These are phyloP conservation scores for Conger conger DNA, from an alignment of 2,113 vertebrate species.

Conservation along the genomic window DNA sequence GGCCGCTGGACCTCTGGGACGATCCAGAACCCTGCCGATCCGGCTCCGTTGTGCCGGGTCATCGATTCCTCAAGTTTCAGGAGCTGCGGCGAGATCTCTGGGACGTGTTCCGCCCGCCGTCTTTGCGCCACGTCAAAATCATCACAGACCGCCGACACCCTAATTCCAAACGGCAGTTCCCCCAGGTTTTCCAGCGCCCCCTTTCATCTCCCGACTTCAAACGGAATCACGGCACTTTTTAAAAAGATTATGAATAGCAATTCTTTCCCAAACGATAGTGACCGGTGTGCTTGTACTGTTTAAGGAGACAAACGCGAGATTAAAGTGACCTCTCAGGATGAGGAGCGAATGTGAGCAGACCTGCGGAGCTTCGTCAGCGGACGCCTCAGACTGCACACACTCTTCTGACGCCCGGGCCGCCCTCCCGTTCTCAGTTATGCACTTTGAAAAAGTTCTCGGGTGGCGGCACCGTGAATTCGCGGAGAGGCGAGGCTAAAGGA, in stretches of 20 bases:
- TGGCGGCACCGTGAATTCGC: neutral
- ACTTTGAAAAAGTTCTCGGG: neutral
- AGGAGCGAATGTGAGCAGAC: conserved; percentile 56
- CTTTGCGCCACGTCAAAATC: neutral
- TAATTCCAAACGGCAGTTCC: conserved; percentile 62
- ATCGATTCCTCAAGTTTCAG: conserved; percentile 5
- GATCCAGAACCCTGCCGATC: too few species aligned
- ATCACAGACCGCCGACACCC: conserved; percentile 12
- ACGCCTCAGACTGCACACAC: neutral
- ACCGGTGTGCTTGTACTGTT: conserved; percentile 69
- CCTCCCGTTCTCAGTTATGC: neutral
- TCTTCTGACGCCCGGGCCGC: neutral
- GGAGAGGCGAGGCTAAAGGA: neutral
- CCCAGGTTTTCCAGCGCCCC: conserved; percentile 41
- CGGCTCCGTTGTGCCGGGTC: conserved; percentile 12
- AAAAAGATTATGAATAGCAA: conserved; percentile 66
- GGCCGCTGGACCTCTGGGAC: neutral
- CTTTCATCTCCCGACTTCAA: conserved; percentile 75
- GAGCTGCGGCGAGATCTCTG: neutral
- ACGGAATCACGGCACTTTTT: conserved; percentile 69
- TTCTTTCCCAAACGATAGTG: conserved; percentile 48
- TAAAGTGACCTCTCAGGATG: conserved; percentile 58
- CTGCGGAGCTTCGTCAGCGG: neutral
- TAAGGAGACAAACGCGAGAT: conserved; percentile 68
- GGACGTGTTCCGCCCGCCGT: neutral